Evolutionary conservation across 2,113 vertebrate genomes (phyloP), one percentile per base, ranked within the genome.

Genomic region (Mirounga angustirostris): DNA sequence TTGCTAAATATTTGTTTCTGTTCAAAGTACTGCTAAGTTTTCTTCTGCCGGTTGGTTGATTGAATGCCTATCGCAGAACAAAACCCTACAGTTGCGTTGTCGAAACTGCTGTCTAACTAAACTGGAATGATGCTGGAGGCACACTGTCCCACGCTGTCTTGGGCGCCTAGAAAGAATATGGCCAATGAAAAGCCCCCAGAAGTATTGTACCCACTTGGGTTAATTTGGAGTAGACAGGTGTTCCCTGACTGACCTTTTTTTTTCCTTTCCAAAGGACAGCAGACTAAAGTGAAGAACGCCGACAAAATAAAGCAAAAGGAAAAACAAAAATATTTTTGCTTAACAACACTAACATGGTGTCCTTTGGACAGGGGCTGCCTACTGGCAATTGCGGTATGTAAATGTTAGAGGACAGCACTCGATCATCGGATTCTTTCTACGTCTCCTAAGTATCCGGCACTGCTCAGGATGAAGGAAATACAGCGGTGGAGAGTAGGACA

Each of bases 1-100:
- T 93, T 85, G n/a, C 59, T 86, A 94, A 97, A 85, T 65, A 91
- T 79, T 88, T 94, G 83, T 78, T 88, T 89, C 80, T 40, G 28
- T 95, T 82, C 65, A 81, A 79, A 74, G 28, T 19, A 43, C 52
- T 33, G 28, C 63, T 82, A 58, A 71, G 12, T 85, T 96, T 94
- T 76, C 84, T 83, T 69, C 56, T 73, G 65, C 54, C 2, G 5
- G 12, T 65, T 78, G 36, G 56, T 61, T 95, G 80, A 87, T 2
- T 61, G 43, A 95, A 94, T 78, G 88, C n/a, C 52, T 69, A 40
- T 91, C 12, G 2, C 21, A 54, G n/a, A 87, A 95, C 73, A 89
- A 94, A 88, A 69, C 6, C 33, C 33, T 33, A 28, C 5, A 69
- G n/a, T n/a, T 10, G 13, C 50, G 56, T 0, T 50, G 50, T 24